phyloP scores from a whole-genome alignment of 2,113 vertebrate species.

The Antennarius striatus region DNA sequence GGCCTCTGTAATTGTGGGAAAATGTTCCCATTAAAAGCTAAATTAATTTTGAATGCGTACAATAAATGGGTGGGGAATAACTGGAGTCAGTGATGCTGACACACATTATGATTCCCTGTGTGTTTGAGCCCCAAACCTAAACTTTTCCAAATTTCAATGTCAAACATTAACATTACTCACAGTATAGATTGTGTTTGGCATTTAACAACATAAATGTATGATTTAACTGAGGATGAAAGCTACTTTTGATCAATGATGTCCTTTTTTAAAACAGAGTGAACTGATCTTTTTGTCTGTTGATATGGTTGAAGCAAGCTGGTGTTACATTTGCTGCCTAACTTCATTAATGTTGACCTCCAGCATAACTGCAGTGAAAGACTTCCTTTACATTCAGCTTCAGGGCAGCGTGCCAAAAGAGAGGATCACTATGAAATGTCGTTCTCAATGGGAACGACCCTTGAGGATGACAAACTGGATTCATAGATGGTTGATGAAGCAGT shows the following conservation, averaged over 20 bases:
- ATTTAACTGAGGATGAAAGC: no score
- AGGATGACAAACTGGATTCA: conserved; percentile 61
- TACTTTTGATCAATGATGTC: no score
- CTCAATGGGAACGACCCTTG: conserved; percentile 65
- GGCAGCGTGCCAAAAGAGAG: conserved; percentile 39
- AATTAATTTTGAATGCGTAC: no score
- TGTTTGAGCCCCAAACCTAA: no score
- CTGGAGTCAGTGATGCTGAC: not conserved
- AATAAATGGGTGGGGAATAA: conserved; percentile 10
- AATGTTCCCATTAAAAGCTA: not conserved
- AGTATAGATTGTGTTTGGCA: no score
- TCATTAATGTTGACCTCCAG: conserved; percentile 44
- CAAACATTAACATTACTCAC: no score
- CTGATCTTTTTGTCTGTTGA: not conserved
- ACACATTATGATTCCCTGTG: no score
- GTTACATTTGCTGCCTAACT: conserved; percentile 36
- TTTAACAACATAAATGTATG: no score
- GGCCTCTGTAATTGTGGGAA: not conserved
- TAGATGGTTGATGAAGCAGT: no score
- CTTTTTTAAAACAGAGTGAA: no score
- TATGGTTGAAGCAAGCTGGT: conserved; percentile 19
- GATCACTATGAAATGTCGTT: conserved; percentile 43
- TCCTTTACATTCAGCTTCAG: conserved; percentile 22
- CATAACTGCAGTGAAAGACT: conserved; percentile 37
- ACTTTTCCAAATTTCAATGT: no score